A percentile compares a stretch with the other conserved stretches of the same genome.
phyloP scores from a whole-genome alignment of 2,113 vertebrate genomes.

The Xenus cinereus region DNA sequence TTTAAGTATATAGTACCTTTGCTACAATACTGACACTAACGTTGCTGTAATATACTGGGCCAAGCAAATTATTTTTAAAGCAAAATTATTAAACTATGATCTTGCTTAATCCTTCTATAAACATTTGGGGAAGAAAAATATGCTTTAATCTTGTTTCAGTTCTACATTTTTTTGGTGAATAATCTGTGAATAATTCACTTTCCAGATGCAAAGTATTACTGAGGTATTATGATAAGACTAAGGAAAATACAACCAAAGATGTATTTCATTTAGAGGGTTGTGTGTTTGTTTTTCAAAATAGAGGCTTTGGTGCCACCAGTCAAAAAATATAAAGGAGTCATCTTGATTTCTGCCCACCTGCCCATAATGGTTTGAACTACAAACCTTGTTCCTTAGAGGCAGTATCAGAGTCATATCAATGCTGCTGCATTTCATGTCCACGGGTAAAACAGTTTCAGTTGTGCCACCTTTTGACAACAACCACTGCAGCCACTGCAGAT shows the following conservation, averaged over 20 bases:
- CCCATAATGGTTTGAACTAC: neutral
- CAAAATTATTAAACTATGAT: conserved; percentile 63
- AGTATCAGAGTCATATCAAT: neutral
- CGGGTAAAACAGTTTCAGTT: conserved; percentile 4
- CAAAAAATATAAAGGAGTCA: neutral
- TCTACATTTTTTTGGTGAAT: conserved; percentile 57
- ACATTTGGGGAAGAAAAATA: conserved; percentile 57
- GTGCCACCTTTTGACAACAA: neutral
- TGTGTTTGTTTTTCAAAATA: conserved; percentile 41
- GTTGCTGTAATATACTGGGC: neutral
- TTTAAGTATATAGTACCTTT: neutral
- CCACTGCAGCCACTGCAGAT: neutral
- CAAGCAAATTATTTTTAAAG: conserved; percentile 63
- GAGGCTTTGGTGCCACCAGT: conserved; percentile 4
- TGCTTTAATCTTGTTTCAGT: conserved; percentile 66
- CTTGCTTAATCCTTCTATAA: conserved; percentile 63
- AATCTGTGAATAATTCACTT: conserved; percentile 63
- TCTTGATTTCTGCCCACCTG: conserved; percentile 21
- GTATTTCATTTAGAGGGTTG: conserved; percentile 39
- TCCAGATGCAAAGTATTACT: conserved; percentile 66
- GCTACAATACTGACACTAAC: neutral
- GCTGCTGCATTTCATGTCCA: neutral
- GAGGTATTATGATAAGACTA: conserved; percentile 62
- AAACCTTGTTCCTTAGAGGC: neutral
- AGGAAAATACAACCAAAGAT: conserved; percentile 47